Evolutionary conservation across 2,888 invertebrate genomes (phyloP), one percentile per base, ranked within the genome.

Genomic region (Parnassius mnemosyne): DNA sequence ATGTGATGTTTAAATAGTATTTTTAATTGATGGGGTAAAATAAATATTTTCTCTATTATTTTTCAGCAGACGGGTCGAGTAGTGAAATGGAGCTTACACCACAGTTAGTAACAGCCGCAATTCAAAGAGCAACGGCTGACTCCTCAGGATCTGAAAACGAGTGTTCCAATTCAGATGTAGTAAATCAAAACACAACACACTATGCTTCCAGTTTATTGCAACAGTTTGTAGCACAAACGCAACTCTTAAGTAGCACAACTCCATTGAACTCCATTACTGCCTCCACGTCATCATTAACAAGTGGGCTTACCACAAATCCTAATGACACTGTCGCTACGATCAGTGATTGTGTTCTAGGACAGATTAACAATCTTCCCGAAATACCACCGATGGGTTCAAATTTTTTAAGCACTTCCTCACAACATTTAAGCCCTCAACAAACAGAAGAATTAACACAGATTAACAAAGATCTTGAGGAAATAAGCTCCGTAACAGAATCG

Each of bases 211-310:
- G 94, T 60, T 82, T 97, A 66, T 82, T 97, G 65, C 96, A 96
- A 77, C 95, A 96, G 76, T 96, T 96, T 75, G 96, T 95, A 65
- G 95, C 94, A 57, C 96, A 96, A 81, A 96, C 96, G 0, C 95
- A 95, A 80, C 89, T 94, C 77, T 80, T 95, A 43, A 94, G 94
- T 67, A 92, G 84, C 71, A 84, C 88, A 10, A 83, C 81, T 25
- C 80, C 87, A n/a, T 69, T 89, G 49, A 79, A 84, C 49, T 73
- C 86, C 46, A 84, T 87, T n/a, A 76, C 80, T 11, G 66, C 81
- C n/a, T 70, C 80, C 16, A 66, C 80, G 10, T 66, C 84, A 12
- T 72, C 83, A 10, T 67, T 85, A 64, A 69, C 77, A 11, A 85
- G 82, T 67, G 77, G 79, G 47, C 75, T 83, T 52, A 80, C 70